A percentile compares a stretch with the other conserved stretches of the same genome.
These are phyloP conservation scores for Pithys albifrons DNA, from an alignment of 2,113 vertebrate species.

Conservation along the genomic window DNA sequence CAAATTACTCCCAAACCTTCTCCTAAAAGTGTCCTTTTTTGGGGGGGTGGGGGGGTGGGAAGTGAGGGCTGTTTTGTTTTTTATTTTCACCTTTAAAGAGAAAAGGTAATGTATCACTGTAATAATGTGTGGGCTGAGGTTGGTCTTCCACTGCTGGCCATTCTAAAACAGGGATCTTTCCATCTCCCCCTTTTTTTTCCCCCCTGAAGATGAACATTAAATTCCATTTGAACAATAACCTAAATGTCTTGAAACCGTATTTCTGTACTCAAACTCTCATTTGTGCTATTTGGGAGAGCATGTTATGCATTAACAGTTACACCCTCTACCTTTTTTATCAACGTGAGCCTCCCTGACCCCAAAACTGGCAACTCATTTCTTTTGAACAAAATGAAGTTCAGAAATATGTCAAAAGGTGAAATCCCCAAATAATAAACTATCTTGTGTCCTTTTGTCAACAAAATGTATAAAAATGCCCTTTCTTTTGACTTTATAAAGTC, in stretches of 20 bases:
- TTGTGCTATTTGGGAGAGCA: background rate
- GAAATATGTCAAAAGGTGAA: background rate
- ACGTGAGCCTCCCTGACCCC: accelerated
- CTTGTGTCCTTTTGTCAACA: background rate
- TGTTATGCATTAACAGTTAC: background rate
- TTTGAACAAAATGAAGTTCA: background rate
- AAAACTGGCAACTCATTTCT: background rate
- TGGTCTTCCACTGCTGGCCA: background rate
- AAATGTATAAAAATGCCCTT: background rate
- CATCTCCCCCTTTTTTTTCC: background rate
- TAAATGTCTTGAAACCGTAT: background rate
- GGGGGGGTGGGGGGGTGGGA: too few relatives aligned
- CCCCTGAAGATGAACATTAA: background rate
- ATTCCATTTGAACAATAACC: background rate
- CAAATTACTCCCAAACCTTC: background rate
- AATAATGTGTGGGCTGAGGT: background rate
- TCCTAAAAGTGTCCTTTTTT: background rate
- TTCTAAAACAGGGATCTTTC: background rate
- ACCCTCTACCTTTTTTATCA: background rate
- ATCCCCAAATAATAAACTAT: background rate
- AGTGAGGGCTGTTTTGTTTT: background rate
- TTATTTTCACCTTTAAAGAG: background rate
- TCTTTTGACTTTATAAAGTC: constrained; percentile 2
- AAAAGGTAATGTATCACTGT: background rate
- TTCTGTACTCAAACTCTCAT: background rate